These are phyloP conservation scores for Elysia crispata DNA, from an alignment of 2,888 invertebrate genomes.

Conservation along the genomic window DNA sequence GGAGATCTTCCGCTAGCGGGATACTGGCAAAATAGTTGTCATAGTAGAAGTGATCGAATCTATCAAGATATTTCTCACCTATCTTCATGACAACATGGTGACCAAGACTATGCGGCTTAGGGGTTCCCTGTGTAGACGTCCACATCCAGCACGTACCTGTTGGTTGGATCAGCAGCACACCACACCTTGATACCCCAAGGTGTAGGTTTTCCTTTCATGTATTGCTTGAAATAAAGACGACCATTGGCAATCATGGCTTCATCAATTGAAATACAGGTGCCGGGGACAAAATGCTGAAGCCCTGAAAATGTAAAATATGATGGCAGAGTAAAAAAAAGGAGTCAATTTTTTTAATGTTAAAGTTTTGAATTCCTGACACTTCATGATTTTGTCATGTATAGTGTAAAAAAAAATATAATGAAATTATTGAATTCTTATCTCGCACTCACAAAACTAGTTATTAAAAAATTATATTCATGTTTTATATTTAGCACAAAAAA, in stretches of 20 bases:
- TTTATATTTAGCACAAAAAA: not conserved
- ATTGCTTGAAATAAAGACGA: slow-evolving; percentile 32
- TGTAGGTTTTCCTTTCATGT: slow-evolving; percentile 28
- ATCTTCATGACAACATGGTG: slow-evolving; percentile 33
- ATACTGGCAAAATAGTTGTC: slow-evolving; percentile 34
- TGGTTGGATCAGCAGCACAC: slow-evolving; percentile 32
- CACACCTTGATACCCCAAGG: slow-evolving; percentile 42
- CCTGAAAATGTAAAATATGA: not conserved
- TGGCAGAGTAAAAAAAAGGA: too few species aligned
- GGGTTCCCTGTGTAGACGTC: slow-evolving; percentile 42
- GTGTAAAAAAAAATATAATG: not conserved
- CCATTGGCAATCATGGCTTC: slow-evolving; percentile 41
- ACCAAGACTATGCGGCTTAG: slow-evolving; percentile 29
- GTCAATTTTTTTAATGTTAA: too few species aligned
- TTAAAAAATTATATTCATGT: not conserved
- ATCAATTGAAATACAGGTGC: not conserved
- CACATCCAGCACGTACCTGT: slow-evolving; percentile 36
- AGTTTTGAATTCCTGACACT: too few species aligned
- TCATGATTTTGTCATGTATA: too few species aligned
- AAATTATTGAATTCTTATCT: not conserved
- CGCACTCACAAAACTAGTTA: not conserved
- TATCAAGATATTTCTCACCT: slow-evolving; percentile 25
- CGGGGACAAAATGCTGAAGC: not conserved
- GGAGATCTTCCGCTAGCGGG: slow-evolving; percentile 20
- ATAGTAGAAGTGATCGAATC: slow-evolving; percentile 32